Evolutionary conservation across 1,140 invertebrate species (phyloP).

Genomic region (Halyomorpha halys): DNA sequence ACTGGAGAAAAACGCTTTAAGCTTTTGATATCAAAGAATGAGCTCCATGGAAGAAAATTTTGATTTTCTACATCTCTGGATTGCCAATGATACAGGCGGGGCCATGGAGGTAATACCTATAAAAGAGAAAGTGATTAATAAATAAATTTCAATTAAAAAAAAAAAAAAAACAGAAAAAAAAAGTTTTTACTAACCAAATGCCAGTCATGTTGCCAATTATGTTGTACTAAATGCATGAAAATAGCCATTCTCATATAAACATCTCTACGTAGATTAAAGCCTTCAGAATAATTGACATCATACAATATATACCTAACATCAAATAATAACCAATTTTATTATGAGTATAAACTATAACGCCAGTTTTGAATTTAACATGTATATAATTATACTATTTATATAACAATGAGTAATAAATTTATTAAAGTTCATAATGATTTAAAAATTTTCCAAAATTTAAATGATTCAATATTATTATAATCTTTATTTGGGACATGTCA

Average conservation of each 20-base stretch:
- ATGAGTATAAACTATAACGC: no score
- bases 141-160: no score
- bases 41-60: conserved; percentile 56
- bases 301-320: conserved; percentile 59
- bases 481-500: no score
- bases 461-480: no score
- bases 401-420: no score
- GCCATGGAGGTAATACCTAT: conserved; percentile 83
- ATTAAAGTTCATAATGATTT: no score
- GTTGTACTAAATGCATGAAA: conserved; percentile 54
- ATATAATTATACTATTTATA: no score
- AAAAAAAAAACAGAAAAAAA: conserved; percentile 5
- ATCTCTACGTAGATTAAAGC: conserved; percentile 92
- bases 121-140: conserved; percentile 33
- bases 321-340: conserved; percentile 1
- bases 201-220: conserved; percentile 42
- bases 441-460: no score
- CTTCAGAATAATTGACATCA: conserved; percentile 88
- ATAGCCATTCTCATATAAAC: conserved; percentile 88
- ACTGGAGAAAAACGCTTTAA: conserved; percentile 72
- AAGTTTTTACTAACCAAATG: conserved; percentile 38
- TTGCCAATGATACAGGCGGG: conserved; percentile 81
- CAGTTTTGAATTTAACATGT: no score
- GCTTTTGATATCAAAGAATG: conserved; percentile 79
- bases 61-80: conserved; percentile 42